Base-by-base conservation (phyloP, 2,113 vertebrate species). In the Colinus virginianus region DNA sequence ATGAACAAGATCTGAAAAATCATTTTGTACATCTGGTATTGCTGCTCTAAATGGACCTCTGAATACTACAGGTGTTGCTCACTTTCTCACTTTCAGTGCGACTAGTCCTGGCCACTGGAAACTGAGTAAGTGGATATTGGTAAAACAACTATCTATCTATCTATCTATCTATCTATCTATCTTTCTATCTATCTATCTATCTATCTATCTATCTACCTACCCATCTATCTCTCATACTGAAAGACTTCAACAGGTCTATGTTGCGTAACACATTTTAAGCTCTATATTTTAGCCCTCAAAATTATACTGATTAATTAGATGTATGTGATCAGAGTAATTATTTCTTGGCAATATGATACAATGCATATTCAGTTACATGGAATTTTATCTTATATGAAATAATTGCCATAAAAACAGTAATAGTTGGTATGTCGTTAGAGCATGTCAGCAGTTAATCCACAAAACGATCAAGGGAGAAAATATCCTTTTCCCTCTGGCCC, bases 341-440 rank as follows among this genome's bases (percentile, higher is more conserved):
- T 43, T 68, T 75, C 71, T 81, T 67, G 68, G 84, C 70, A 83
- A 70, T 93, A 94, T 91, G 90, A 75, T 70, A 46, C 45, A 64
- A 86, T 63, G 8, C 59, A 82, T 69, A 86, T 84, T 87, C 90
- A 51, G 86, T n/a, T 51, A 23, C 25, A 42, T 7, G 78, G 67
- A 49, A 49, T 85, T 90, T 77, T 49, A 59, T 84, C 68, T 90
- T 87, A 77, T 62, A 11, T 59, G 38, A 87, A 92, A 80, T 49
- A 26, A 49, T 38, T 69, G 90, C 95, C 96, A 76, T 68, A 90
- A 95, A 97, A 96, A 90, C 93, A 96, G 86, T 92, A 72, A 87
- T 74, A 93, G 90, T 74, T 58, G 49, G 34, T 13, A 43, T 75
- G 93, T 94, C 95, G 61, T 80, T 83, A 81, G 56, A 56, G 42